A percentile compares a stretch with the other conserved stretches of the same genome.
Conservation (phyloP, 1,140 invertebrate genomes). For the Plectus sambesii region DNA sequence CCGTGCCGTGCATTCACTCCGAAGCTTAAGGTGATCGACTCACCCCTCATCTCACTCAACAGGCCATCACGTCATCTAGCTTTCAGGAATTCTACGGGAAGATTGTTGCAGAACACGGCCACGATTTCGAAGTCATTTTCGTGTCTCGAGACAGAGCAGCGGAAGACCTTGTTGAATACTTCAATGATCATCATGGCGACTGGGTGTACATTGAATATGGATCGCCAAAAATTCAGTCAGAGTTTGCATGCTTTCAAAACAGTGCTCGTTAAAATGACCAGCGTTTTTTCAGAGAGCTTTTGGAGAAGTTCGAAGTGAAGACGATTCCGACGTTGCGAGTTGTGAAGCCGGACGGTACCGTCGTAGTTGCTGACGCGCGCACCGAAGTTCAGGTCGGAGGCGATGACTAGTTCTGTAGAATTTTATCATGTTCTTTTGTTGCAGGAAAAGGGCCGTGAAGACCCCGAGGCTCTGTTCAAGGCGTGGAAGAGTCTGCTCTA, state of each 20-base stretch:
- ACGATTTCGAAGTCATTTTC: slow-evolving; percentile 17
- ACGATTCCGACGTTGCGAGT: slow-evolving; percentile 40
- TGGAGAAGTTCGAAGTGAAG: slow-evolving; percentile 37
- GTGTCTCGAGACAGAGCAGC: slow-evolving; percentile 21
- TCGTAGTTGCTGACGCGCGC: slow-evolving; percentile 40
- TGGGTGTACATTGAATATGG: slow-evolving; percentile 24
- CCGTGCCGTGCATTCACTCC: slow-evolving; percentile 52
- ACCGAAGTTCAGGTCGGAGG: slow-evolving; percentile 33
- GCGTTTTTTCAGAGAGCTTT: slow-evolving; percentile 32
- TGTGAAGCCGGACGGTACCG: slow-evolving; percentile 40
- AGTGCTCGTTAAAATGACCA: too few relatives aligned
- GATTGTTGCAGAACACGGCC: too few relatives aligned
- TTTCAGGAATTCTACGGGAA: too few relatives aligned
- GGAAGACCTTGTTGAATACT: slow-evolving; percentile 19
- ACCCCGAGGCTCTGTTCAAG: slow-evolving; percentile 24
- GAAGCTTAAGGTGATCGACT: slow-evolving; percentile 34
- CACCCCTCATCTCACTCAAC: neutral
- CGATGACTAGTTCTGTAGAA: slow-evolving; percentile 1
- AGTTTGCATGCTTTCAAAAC: neutral
- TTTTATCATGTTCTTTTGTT: neutral
- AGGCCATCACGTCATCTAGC: too few relatives aligned
- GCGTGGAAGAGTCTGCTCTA: too few relatives aligned
- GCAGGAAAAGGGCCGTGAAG: slow-evolving; percentile 16
- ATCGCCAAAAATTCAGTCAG: slow-evolving; percentile 24
- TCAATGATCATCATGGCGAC: slow-evolving; percentile 22